A percentile compares a stretch with the other conserved stretches of the same genome.
These are phyloP conservation scores for Drosophila jambulina DNA, from an alignment of 1,140 invertebrate species.

Conservation along the genomic window DNA sequence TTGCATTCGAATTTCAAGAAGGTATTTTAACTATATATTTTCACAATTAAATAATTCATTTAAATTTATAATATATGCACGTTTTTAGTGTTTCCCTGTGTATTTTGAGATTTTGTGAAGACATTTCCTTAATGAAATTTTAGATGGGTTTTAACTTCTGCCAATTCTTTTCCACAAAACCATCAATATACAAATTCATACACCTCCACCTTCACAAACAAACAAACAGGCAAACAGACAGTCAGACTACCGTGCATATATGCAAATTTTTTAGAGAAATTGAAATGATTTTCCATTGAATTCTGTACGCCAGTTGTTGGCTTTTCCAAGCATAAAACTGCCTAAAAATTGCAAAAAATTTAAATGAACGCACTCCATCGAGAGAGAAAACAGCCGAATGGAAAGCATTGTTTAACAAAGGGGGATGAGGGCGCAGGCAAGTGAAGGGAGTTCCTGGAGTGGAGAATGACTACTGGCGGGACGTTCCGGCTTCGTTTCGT, in stretches of 20 bases:
- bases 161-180: constrained; percentile 47
- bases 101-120: constrained; percentile 26
- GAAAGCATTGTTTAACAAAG: constrained; percentile 57
- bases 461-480: constrained; percentile 22
- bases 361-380: constrained; percentile 67
- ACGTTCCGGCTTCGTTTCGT: constrained; percentile 23
- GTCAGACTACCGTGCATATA: constrained; percentile 33
- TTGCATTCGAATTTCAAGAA: too few species aligned
- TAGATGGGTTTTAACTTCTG: constrained; percentile 41
- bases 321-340: constrained; percentile 72
- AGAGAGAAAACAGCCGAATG: constrained; percentile 25
- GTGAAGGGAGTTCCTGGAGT: constrained; percentile 27
- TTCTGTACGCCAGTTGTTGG: constrained; percentile 62
- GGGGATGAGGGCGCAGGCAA: constrained; percentile 5
- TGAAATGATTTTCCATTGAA: constrained; percentile 76
- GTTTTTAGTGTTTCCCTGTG: background rate
- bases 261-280: constrained; percentile 69
- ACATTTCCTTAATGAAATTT: constrained; percentile 61
- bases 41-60: background rate
- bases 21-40: too few species aligned
- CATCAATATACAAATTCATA: constrained; percentile 6
- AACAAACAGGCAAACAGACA: constrained; percentile 11
- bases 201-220: background rate
- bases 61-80: too few species aligned
- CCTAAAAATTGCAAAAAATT: constrained; percentile 80